These are phyloP conservation scores for Papilio protenor DNA, from an alignment of 2,888 invertebrate species.

Conservation along the genomic window DNA sequence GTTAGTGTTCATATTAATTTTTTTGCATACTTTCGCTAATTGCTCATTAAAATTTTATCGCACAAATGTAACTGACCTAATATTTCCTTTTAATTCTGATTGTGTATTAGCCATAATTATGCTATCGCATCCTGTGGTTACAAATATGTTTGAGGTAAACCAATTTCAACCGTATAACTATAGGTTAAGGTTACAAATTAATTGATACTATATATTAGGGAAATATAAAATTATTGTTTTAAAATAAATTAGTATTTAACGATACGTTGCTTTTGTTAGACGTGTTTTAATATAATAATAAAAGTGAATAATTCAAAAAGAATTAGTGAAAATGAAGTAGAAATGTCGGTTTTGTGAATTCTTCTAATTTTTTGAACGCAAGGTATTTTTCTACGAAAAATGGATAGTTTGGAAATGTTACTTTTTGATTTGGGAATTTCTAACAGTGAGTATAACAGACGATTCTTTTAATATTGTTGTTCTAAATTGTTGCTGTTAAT, in stretches of 20 bases:
- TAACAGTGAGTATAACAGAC: background rate
- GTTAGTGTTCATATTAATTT: background rate
- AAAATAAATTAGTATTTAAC: conserved; percentile 41
- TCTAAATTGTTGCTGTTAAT: background rate
- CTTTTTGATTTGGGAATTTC: background rate
- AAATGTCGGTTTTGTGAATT: background rate
- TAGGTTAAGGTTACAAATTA: conserved; percentile 43
- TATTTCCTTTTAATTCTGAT: conserved; percentile 54
- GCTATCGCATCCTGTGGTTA: conserved; percentile 59
- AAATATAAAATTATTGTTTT: conserved; percentile 42
- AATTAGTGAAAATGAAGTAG: background rate
- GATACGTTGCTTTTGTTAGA: conserved; percentile 9
- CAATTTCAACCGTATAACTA: conserved; percentile 38
- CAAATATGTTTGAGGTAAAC: background rate
- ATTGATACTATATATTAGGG: conserved; percentile 32
- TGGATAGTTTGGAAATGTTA: conserved; percentile 10
- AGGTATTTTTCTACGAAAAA: background rate
- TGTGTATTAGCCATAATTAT: conserved; percentile 55
- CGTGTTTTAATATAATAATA: conserved; percentile 17
- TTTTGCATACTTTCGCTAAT: conserved; percentile 23
- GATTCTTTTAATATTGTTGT: background rate
- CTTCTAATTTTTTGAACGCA: background rate
- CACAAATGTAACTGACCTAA: conserved; percentile 55
- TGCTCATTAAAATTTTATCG: conserved; percentile 35
- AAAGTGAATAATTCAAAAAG: background rate